Evolutionary conservation across 2,113 vertebrate genomes (phyloP), one percentile per base, ranked within the genome.

Genomic region (Rhinopomastus cyanomelas): DNA sequence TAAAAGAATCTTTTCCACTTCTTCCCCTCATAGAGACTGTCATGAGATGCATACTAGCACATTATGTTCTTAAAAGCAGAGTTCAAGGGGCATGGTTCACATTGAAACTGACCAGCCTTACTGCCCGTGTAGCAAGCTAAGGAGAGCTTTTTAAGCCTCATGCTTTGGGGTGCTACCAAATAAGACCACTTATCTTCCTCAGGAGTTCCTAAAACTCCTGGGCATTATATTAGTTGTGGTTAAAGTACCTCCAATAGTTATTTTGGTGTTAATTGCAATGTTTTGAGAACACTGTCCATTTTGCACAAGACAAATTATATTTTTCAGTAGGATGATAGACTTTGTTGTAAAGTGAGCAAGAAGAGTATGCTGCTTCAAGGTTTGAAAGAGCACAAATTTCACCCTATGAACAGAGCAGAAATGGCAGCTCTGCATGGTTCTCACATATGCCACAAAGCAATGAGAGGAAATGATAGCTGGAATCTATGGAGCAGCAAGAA

Each of bases 271-370:
- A 69, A 90, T 21, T 74, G 15, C 1, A 1, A 39, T 15, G 7
- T 4, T 82, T n/a, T 59, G n/a, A 51, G 36, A 81, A 59, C 20
- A 68, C 52, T 0, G 3, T 19, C 0, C 0, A 42, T 86, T 93
- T 77, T 36, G 16, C 13, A 42, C 17, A 36, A 30, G 23, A 30
- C 7, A 34, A 39, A 32, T 1, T 11, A 1, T 18, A 61, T 48
- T 44, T 87, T 81, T 18, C 34, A 60, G 16, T 3, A 85, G 48
- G 42, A 30, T 32, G 15, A 57, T 20, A 36, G 55, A 68, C 25
- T 25, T 51, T n/a, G 8, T 25, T 23, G 36, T 16, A 15, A 86
- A 69, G 9, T 8, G 27, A 13, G 5, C 81, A 11, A 68, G 19
- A 83, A 71, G n/a, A 44, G 74, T 14, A 42, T 56, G 27, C 68